Base-by-base conservation (phyloP, 2,888 invertebrate genomes). In the Rhopalosiphum nymphaeae region DNA sequence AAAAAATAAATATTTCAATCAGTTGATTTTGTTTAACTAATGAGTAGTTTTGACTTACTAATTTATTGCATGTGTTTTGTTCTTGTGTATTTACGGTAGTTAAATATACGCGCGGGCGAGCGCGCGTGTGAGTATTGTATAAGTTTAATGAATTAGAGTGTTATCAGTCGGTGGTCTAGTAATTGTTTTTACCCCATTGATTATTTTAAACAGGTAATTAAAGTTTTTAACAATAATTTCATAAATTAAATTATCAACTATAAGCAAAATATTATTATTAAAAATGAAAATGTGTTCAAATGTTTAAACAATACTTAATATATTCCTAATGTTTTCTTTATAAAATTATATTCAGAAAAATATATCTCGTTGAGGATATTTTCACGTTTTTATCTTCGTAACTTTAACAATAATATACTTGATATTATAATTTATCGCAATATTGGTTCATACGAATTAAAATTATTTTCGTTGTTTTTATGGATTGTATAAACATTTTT, bases 21-120 rank as follows among this genome's bases (percentile, higher is more conserved):
- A 44, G 88, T 92, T 92, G 25, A 78, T 89, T 88, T 92, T 89
- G 88, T 92, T 67, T 89, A n/a, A 89, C 89, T 93, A 93, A 93
- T 93, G 89, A 89, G 89, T 84, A 89, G 84, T 89, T 93, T 89
- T 93, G 67, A 93, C 93, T 89, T 78, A 89, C 89, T 89, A 93
- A 89, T 90, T 93, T 56, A 85, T 61, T 90, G 57, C 84, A 61
- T 85, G 36, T 49, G 36, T 90, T 93, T 93, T 49, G 93, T 93
- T 42, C 46, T 93, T 42, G 26, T 78, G 42, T 89, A 56, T 93
- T 78, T 85, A 49, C 49, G 16, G 57, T 85, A 89, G 84, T 89
- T 92, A 78, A 88, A 67, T 46, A 84, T 57, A 26, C 78, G 67
- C 7, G 16, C 67, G 21, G 13, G 67, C 13, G 67, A 0, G n/a